Evolutionary conservation across 1,140 invertebrate genomes (phyloP).

Genomic region (Euura saliciscinereae): DNA sequence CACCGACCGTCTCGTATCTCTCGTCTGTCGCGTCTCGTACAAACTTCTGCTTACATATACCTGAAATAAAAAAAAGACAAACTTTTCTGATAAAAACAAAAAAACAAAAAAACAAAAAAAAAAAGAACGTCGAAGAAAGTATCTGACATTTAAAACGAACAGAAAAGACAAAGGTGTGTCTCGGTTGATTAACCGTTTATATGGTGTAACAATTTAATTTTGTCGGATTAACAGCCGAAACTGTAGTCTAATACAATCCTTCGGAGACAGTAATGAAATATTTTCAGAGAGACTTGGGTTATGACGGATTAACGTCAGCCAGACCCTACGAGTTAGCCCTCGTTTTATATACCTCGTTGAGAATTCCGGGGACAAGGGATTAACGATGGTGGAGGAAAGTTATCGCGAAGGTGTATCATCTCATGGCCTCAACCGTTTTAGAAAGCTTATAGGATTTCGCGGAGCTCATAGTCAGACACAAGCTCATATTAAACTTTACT

Average conservation of each 20-base stretch:
- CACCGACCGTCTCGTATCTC: not conserved
- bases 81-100: too few relatives aligned
- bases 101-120: too few relatives aligned
- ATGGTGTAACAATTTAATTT: not conserved
- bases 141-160: too few relatives aligned
- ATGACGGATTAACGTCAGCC: constrained; percentile 3
- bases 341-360: not conserved
- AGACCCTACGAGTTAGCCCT: not conserved
- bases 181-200: not conserved
- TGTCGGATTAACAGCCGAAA: not conserved
- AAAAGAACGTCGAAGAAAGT: too few relatives aligned
- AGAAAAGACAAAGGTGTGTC: too few relatives aligned
- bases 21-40: not conserved
- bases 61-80: too few relatives aligned
- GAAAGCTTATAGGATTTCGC: constrained; percentile 1
- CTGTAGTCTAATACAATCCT: not conserved
- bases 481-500: not conserved
- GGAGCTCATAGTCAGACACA: not conserved
- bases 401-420: not conserved
- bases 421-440: not conserved
- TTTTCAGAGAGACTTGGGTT: not conserved
- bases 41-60: too few relatives aligned
- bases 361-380: constrained; percentile 5
- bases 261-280: not conserved
- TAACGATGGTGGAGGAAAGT: not conserved